Conservation (phyloP, 2,797 vertebrate genomes). For the Falco novaeseelandiae region DNA sequence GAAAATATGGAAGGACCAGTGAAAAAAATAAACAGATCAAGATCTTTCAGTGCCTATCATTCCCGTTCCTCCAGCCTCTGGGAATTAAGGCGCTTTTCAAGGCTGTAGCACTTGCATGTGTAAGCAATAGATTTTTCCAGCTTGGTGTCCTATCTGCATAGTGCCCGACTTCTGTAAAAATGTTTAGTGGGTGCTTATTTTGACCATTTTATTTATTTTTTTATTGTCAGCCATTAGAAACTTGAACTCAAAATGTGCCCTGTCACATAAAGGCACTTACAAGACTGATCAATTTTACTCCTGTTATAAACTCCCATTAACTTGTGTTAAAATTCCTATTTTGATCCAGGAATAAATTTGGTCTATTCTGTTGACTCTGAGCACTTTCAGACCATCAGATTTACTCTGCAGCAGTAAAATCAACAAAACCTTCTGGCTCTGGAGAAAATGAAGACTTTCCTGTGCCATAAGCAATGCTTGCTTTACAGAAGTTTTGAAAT, state of each 20-base stretch:
- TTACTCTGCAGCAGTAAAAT: conserved; percentile 26
- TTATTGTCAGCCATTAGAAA: not conserved
- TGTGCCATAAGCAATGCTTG: conserved; percentile 8
- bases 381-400: conserved; percentile 6
- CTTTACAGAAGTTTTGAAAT: not conserved
- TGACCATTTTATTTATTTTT: not conserved
- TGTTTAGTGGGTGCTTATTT: not conserved
- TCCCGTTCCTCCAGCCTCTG: not conserved
- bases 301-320: not conserved
- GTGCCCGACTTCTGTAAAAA: not conserved
- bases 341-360: not conserved
- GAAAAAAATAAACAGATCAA: not conserved
- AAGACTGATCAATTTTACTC: not conserved
- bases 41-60: not conserved
- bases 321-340: not conserved
- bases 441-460: not conserved
- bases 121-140: not conserved
- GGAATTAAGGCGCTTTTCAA: not conserved
- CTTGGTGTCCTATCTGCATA: not conserved
- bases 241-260: not conserved
- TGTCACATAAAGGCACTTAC: not conserved
- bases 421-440: not conserved
- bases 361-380: not conserved
- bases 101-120: not conserved
- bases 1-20: not conserved